Conservation (phyloP, 2,797 vertebrate species). For the Limosa lapponica region DNA sequence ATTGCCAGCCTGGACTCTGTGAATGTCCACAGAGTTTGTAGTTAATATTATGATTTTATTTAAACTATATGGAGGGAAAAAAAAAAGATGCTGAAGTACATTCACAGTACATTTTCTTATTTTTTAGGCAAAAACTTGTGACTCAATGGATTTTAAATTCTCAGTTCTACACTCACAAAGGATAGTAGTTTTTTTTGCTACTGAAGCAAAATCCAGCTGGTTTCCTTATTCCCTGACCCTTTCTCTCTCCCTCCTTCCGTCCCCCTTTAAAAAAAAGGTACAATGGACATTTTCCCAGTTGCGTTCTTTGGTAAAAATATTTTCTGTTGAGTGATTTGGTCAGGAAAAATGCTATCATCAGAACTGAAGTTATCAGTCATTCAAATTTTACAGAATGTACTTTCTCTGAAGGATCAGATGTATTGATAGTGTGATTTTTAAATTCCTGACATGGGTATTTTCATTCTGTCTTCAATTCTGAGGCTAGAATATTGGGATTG, state of each 20-base stretch:
- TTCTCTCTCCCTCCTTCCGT: background rate
- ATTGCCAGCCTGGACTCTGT: conserved; percentile 86
- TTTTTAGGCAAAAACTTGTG: conserved; percentile 75
- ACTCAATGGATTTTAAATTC: conserved; percentile 77
- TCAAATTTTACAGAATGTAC: conserved; percentile 67
- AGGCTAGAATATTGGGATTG: conserved; percentile 64
- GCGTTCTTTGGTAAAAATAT: conserved; percentile 64
- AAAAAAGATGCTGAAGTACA: conserved; percentile 75
- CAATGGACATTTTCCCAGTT: conserved; percentile 29
- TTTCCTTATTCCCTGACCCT: conserved; percentile 29
- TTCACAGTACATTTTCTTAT: conserved; percentile 78
- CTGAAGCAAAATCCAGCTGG: conserved; percentile 61
- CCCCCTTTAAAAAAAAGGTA: background rate
- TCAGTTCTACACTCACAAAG: conserved; percentile 74
- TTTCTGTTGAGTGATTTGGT: conserved; percentile 54
- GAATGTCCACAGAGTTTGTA: conserved; percentile 76
- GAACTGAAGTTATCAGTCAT: conserved; percentile 71
- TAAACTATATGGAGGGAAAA: conserved; percentile 80
- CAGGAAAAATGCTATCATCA: conserved; percentile 50
- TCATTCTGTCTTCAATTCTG: conserved; percentile 75
- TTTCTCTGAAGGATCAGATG: conserved; percentile 75
- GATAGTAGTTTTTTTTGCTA: conserved; percentile 45
- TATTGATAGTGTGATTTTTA: conserved; percentile 81
- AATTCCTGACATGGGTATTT: conserved; percentile 76
- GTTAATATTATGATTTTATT: conserved; percentile 89